Conservation (phyloP, 2,888 invertebrate genomes). For the Athrips mouffetella region DNA sequence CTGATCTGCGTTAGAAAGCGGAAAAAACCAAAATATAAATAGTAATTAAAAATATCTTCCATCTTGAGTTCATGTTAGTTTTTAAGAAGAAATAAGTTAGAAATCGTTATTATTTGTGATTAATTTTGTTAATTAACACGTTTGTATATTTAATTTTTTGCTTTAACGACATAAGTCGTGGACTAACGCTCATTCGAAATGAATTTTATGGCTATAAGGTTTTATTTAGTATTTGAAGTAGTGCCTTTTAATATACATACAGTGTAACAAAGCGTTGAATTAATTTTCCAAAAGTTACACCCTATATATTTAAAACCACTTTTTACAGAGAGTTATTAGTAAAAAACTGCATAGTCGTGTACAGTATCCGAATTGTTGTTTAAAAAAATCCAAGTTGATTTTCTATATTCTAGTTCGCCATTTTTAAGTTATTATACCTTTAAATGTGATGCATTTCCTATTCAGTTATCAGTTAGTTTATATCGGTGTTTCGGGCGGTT, state of each 20-base stretch:
- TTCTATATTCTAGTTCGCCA: slow-evolving; percentile 31
- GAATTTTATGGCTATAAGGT: slow-evolving; percentile 29
- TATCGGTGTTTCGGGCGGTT: slow-evolving; percentile 31
- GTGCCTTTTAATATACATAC: too few species aligned
- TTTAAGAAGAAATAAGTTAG: slow-evolving; percentile 41
- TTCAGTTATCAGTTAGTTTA: slow-evolving; percentile 21
- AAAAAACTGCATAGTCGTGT: slow-evolving; percentile 27
- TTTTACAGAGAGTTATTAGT: neutral
- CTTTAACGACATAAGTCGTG: slow-evolving; percentile 19
- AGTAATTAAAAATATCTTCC: slow-evolving; percentile 52
- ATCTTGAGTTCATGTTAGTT: slow-evolving; percentile 53
- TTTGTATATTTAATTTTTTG: slow-evolving; percentile 24
- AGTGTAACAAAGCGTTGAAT: too few species aligned
- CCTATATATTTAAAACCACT: neutral
- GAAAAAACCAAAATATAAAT: slow-evolving; percentile 50
- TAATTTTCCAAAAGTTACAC: neutral
- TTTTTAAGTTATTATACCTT: slow-evolving; percentile 36
- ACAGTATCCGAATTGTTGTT: slow-evolving; percentile 36
- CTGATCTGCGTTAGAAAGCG: slow-evolving; percentile 32
- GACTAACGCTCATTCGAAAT: slow-evolving; percentile 23
- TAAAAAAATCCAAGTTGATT: slow-evolving; percentile 39
- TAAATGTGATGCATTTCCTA: slow-evolving; percentile 45
- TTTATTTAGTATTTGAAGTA: slow-evolving; percentile 36
- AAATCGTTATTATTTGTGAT: slow-evolving; percentile 36
- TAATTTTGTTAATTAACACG: slow-evolving; percentile 26